A percentile compares a stretch with the other conserved stretches of the same genome.
These are phyloP conservation scores for Drosophila lacteicornis DNA, from an alignment of 1,140 invertebrate genomes.

Conservation along the genomic window DNA sequence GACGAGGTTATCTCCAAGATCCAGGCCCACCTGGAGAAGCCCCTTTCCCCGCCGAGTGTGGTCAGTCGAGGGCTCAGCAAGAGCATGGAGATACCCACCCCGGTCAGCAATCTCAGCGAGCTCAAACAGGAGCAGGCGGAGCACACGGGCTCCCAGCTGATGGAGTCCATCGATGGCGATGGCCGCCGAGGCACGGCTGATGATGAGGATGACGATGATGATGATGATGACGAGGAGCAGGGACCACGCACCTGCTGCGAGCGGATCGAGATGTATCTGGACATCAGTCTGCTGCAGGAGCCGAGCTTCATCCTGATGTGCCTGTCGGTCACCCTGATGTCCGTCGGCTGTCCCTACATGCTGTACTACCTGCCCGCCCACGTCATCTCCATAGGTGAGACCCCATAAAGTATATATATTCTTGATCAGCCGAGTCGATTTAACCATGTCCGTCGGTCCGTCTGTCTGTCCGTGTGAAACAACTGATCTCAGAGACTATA, in stretches of 20 bases:
- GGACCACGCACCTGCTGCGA: conserved; percentile 69
- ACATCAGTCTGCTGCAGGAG: conserved; percentile 88
- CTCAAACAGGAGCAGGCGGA: conserved; percentile 83
- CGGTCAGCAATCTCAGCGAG: conserved; percentile 79
- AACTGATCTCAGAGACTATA: no score
- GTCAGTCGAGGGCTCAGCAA: conserved; percentile 83
- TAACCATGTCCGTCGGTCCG: no score
- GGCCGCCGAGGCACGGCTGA: conserved; percentile 21
- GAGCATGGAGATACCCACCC: conserved; percentile 85
- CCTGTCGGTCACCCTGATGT: conserved; percentile 90
- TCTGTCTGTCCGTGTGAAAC: no score
- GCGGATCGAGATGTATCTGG: conserved; percentile 87
- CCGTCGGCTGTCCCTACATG: conserved; percentile 91
- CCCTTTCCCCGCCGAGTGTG: conserved; percentile 67
- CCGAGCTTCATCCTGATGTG: conserved; percentile 90
- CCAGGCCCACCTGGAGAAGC: conserved; percentile 76
- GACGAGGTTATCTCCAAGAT: conserved; percentile 84
- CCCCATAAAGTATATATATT: no score
- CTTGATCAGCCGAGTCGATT: no score
- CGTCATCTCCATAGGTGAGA: conserved; percentile 86
- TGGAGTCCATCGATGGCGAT: conserved; percentile 52
- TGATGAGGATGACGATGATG: conserved; percentile 40
- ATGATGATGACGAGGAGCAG: conserved; percentile 62
- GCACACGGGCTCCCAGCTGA: conserved; percentile 63
- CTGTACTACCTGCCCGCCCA: conserved; percentile 91